Conservation (phyloP, 2,113 vertebrate species). For the Corythaeola cristata region DNA sequence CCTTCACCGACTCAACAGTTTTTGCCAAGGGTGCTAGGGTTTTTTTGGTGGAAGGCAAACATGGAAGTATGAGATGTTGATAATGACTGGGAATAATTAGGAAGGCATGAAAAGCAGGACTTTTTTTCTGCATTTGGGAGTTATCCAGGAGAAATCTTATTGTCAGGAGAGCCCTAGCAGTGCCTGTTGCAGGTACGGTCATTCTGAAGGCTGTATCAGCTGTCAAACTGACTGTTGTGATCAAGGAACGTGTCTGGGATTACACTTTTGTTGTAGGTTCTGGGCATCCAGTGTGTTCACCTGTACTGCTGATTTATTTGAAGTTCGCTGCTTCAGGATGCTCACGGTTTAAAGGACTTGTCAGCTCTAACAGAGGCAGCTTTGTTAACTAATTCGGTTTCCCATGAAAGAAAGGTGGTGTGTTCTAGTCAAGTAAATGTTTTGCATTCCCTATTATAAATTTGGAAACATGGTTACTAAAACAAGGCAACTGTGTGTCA, state of each 20-base stretch:
- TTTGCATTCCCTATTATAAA: neutral
- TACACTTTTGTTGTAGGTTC: neutral
- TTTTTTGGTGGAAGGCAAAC: neutral
- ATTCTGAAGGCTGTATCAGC: neutral
- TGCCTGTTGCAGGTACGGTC: neutral
- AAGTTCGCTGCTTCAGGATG: neutral
- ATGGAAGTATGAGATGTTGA: neutral
- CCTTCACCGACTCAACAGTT: neutral
- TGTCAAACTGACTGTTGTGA: neutral
- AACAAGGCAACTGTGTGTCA: accelerated
- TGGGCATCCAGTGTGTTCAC: neutral
- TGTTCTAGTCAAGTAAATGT: neutral
- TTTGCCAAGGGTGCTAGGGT: neutral
- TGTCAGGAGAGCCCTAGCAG: neutral
- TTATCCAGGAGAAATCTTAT: conserved; percentile 2
- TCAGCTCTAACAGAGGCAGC: neutral
- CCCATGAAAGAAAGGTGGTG: neutral
- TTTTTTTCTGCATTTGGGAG: neutral
- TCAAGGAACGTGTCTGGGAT: neutral
- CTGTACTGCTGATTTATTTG: neutral
- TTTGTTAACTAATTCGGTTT: neutral
- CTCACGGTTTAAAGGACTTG: neutral
- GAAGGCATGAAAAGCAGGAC: neutral
- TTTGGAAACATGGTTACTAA: neutral
- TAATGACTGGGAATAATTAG: neutral